phyloP scores from a whole-genome alignment of 2,797 vertebrate genomes.

The Pempheris klunzingeri region DNA sequence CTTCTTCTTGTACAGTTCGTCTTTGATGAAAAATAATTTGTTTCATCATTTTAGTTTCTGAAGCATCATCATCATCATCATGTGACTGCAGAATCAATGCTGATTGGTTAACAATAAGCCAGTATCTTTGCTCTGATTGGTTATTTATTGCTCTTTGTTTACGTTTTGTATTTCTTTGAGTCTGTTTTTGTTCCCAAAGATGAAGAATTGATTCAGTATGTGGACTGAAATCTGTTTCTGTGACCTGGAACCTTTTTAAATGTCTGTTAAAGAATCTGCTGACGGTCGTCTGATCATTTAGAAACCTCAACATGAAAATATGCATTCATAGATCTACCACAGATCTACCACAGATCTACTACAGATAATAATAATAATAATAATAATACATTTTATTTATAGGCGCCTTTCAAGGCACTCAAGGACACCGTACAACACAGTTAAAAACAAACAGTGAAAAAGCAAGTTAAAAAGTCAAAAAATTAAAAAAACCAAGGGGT shows the following conservation, averaged over 20 bases:
- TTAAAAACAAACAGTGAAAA: too few species aligned
- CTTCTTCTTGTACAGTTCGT: constrained; percentile 87
- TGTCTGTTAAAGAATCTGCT: constrained; percentile 10
- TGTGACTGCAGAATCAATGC: constrained; percentile 31
- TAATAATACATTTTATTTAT: too few species aligned
- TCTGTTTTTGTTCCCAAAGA: constrained; percentile 82
- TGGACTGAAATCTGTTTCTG: constrained; percentile 89
- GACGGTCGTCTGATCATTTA: constrained; percentile 21
- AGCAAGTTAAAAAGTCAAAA: too few species aligned
- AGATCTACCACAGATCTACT: too few species aligned
- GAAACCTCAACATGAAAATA: constrained; percentile 26
- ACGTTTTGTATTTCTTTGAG: constrained; percentile 91
- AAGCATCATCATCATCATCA: constrained; percentile 25
- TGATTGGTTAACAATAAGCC: constrained; percentile 7
- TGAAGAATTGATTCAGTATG: constrained; percentile 90
- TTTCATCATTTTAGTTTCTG: constrained; percentile 24
- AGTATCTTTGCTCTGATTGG: constrained; percentile 12
- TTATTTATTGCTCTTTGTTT: constrained; percentile 99
- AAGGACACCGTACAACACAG: too few species aligned
- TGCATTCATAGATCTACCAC: too few species aligned
- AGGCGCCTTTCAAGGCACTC: too few species aligned
- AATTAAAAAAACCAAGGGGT: too few species aligned
- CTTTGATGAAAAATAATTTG: constrained; percentile 97
- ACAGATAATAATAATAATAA: too few species aligned
- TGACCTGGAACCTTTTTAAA: constrained; percentile 64